Evolutionary conservation across 2,113 vertebrate genomes (phyloP), one percentile per base, ranked within the genome.

Genomic region (Cebidichthys violaceus): DNA sequence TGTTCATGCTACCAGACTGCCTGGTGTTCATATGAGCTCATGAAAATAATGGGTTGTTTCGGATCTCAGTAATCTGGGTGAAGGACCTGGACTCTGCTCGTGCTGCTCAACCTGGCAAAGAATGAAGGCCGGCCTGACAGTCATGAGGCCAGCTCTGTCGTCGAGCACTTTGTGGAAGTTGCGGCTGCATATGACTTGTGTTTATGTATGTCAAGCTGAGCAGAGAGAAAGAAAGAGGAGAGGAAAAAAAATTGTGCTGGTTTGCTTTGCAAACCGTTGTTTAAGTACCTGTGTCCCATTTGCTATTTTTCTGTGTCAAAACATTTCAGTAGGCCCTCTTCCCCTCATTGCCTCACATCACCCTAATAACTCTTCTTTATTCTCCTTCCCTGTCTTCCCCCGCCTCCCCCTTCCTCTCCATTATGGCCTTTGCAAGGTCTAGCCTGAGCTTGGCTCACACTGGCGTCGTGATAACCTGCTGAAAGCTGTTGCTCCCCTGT

Each of bases 201-300:
- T 27, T 70, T 35, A 22, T 50, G 71, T 61, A 62, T 74, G 79
- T 83, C 66, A 74, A 65, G 68, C 15, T 29, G 54, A 71, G 43
- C 24, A 43, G 52, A 73, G 37, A 55, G 60, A 74, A 18, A 39
- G 24, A 54, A 70, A 43, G 2, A 10, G n/a, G 55, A 72, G 31
- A 54, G 69, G 64, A 84, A 39, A 80, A 13, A 55, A n/a, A 70
- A 85, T 80, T 68, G 61, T 37, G 4, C 20, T 37, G 60, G 85
- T 79, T 84, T 83, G 80, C 69, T 72, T 88, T 83, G 86, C 79
- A 90, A 87, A 67, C 77, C 74, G 50, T 66, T 90, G 75, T 89
- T 92, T 90, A 92, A 92, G 92, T 88, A 90, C 87, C 86, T 86
- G 59, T 92, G 88, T 92, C 90, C 93, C 86, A 85, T 90, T 91